These are phyloP conservation scores for Haplochromis burtoni DNA, from an alignment of 2,113 vertebrate genomes.

Conservation along the genomic window DNA sequence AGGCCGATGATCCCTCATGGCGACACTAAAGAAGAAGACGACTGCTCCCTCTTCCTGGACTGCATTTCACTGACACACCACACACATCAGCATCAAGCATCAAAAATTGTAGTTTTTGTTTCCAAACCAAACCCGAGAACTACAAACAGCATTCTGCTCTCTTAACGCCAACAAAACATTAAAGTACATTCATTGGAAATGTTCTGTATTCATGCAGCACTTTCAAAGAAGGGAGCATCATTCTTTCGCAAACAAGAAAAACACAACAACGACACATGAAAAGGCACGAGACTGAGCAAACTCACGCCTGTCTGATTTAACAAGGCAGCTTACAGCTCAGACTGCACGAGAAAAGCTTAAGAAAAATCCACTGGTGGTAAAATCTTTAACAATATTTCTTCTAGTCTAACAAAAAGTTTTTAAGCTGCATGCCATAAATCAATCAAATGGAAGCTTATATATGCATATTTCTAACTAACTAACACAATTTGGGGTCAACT, in stretches of 20 bases:
- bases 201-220: neutral
- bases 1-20: neutral
- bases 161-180: neutral
- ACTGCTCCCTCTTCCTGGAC: neutral
- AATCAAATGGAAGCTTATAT: no score
- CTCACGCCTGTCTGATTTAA: neutral
- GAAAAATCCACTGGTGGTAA: no score
- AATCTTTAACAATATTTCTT: neutral
- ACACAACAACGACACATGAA: neutral
- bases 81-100: neutral
- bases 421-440: neutral
- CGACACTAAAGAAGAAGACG: neutral
- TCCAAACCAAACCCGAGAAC: neutral
- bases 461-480: neutral
- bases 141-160: neutral
- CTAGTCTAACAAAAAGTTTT: no score
- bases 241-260: neutral
- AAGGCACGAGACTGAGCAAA: conserved; percentile 17
- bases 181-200: conserved; percentile 36
- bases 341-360: no score
- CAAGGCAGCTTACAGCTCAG: no score
- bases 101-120: fast-evolving
- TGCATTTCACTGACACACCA: neutral
- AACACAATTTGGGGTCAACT: neutral
- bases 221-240: neutral